Base-by-base conservation (phyloP, 2,113 vertebrate species). In the Anser brachyrhynchus region DNA sequence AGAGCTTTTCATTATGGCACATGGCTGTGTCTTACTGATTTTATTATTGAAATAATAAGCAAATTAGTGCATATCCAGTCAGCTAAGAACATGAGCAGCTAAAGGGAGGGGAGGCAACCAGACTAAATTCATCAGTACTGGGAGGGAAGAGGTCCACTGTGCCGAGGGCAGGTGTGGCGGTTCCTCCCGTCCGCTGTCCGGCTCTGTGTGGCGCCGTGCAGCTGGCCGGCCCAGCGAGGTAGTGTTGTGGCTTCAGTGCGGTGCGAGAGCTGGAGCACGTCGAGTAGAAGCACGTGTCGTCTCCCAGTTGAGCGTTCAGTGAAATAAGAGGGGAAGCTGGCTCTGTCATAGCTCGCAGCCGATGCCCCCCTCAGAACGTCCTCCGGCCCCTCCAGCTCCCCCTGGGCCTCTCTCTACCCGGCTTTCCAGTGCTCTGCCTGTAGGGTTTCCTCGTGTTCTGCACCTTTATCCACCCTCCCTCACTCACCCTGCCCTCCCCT, bases 381-480 rank as follows among this genome's bases (percentile, higher is more conserved):
- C 97, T 98, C 55, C 97, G 96, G 13, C 97, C 97, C 3, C 98
- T 98, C 51, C 98, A 98, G 81, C 96, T 97, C 21, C 98, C 98
- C 41, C 94, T 92, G 80, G 98, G 59, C 72, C 98, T 97, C 29
- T 99, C 99, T 95, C 98, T 98, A 79, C 96, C 98, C 1, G 65
- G 73, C 91, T 99, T 98, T 93, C 98, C 92, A 11, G 98, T 90
- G 9, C 83, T 75, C 65, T 97, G 98, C 90, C 98, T 98, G 75
- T 97, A 96, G 65, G 98, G 72, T 97, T 98, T 99, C 95, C 98
- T 99, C 1, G 95, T 95, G 17, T 99, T 97, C 84, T 99, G 98
- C 94, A 99, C 99, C 96, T 98, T 99, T 84, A 98, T 99, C 99
- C 99, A 99, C 2, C 98, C 99, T 3, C 98, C 98, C 8, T 99